Conservation (phyloP, 2,888 invertebrate genomes). For the Parnassius apollo region DNA sequence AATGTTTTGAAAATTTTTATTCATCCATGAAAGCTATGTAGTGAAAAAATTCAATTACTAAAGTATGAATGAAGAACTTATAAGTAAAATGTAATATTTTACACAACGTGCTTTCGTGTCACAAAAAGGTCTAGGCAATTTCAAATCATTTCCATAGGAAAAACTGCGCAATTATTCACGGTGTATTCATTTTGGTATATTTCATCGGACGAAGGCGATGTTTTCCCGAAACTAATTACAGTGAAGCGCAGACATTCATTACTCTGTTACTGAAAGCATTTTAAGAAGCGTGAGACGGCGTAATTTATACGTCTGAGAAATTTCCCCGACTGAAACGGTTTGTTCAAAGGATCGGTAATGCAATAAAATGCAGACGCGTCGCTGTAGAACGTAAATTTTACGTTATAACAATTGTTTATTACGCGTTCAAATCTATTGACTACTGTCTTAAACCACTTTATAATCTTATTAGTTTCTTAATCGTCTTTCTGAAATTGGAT, state of each 20-base stretch:
- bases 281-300: constrained; percentile 29
- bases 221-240: constrained; percentile 27
- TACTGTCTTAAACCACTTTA: background rate
- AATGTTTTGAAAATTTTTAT: no score
- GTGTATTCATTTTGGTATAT: no score
- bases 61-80: no score
- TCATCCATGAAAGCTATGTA: no score
- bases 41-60: no score
- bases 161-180: no score
- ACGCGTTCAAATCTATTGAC: background rate
- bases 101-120: no score
- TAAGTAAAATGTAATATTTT: no score
- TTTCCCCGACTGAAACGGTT: constrained; percentile 43
- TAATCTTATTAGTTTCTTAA: background rate
- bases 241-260: constrained; percentile 23
- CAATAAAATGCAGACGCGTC: constrained; percentile 59
- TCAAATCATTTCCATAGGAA: no score
- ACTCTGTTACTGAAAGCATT: constrained; percentile 25
- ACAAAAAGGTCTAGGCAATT: no score
- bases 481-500: background rate
- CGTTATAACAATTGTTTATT: constrained; percentile 16
- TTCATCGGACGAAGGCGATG: constrained; percentile 29
- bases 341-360: constrained; percentile 50
- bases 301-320: constrained; percentile 57
- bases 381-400: constrained; percentile 38